phyloP scores from a whole-genome alignment of 2,113 vertebrate genomes.

The Ploceus nigricollis region DNA sequence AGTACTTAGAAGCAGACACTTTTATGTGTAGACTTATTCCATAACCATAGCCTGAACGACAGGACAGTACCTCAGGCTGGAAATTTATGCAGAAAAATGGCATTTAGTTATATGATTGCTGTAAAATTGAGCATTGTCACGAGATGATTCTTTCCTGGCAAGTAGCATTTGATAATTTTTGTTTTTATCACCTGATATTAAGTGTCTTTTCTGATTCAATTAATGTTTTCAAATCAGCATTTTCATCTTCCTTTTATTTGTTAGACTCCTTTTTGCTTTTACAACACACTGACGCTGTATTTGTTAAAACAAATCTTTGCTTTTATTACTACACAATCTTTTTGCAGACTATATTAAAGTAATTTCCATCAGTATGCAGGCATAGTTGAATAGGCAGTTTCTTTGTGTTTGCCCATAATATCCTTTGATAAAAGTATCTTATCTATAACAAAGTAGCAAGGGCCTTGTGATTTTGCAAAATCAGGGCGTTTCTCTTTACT shows the following conservation, averaged over 20 bases:
- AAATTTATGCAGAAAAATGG: neutral
- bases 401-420: neutral
- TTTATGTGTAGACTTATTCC: neutral
- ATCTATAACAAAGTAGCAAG: neutral
- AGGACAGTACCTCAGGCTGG: neutral
- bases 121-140: neutral
- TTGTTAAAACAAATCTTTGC: neutral
- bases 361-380: neutral
- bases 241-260: neutral
- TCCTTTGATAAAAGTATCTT: neutral
- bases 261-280: neutral
- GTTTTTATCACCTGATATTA: neutral
- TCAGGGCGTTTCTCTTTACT: neutral
- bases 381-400: neutral
- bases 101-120: neutral
- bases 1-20: neutral
- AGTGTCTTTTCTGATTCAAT: neutral
- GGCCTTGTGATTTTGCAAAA: neutral
- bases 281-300: neutral
- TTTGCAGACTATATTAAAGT: neutral
- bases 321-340: neutral
- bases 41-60: neutral
- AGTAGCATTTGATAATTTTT: neutral
- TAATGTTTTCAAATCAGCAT: neutral
- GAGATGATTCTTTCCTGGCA: neutral